Evolutionary conservation across 2,888 invertebrate species (phyloP), one percentile per base, ranked within the genome.

Genomic region (Doris montereyensis): DNA sequence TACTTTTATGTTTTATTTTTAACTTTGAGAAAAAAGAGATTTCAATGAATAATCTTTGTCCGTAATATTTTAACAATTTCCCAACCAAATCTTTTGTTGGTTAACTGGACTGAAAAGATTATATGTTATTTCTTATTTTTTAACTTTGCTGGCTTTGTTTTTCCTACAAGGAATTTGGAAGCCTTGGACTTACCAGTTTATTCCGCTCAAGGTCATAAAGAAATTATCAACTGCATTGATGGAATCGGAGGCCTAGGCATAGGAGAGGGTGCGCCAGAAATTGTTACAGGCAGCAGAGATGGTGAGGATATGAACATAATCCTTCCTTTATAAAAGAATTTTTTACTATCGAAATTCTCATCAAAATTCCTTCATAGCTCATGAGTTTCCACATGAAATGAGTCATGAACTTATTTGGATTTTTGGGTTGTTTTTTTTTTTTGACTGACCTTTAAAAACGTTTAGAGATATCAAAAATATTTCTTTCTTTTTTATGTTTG

Each of bases 211-310:
- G 95, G 94, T 17, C 98, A 98, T 88, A 94, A 93, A 26, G 95
- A 95, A 84, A 96, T 97, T 34, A 96, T 98, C 77, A 98, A 98
- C 91, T 93, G 95, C 10, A 96, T 98, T 79, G 98, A 98, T 93
- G 97, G 96, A 0, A 94, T 97, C 84, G 97, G 96, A 1, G 98
- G 98, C 0, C 94, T 94, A 57, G 94, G 94, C 75, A 91, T 94
- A 1, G 95, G 96, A 75, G 96, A 95, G 91, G 98, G 98, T 21
- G 97, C 98, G 1, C 97, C 98, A 5, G 98, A 98, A 93, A 94
- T 98, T 86, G 97, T 95, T 0, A 98, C 98, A 3, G 98, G 97
- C 3, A 96, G 97, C 84, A 93, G 96, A 91, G 98, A 98, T 93
- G 98, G 98, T 93, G 92, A 71, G 83, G 52, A 60, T n/a, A 13